phyloP scores from a whole-genome alignment of 2,888 invertebrate species.

The Dynastes grantii region DNA sequence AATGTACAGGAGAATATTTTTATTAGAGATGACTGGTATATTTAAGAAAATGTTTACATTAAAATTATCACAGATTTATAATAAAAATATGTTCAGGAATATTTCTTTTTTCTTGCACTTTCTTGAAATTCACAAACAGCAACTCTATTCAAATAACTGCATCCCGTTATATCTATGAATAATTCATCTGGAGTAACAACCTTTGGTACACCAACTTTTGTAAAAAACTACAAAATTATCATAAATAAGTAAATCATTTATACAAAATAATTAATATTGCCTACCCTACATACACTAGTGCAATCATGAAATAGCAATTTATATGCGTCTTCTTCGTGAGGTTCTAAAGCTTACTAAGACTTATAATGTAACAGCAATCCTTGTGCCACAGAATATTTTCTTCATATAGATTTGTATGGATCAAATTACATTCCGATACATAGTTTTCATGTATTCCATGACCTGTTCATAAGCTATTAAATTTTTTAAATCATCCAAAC shows the following conservation, averaged over 20 bases:
- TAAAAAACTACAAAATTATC: constrained; percentile 82
- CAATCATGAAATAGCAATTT: constrained; percentile 92
- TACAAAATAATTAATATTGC: constrained; percentile 59
- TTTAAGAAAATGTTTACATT: not conserved
- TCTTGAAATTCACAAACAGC: not conserved
- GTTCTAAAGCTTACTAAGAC: constrained; percentile 95
- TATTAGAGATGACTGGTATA: not conserved
- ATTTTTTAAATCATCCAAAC: constrained; percentile 75
- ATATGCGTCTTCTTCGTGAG: constrained; percentile 89
- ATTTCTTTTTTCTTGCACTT: not conserved
- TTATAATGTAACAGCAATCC: constrained; percentile 88
- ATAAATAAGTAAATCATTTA: not conserved
- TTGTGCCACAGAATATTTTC: constrained; percentile 92
- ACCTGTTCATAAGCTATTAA: constrained; percentile 76
- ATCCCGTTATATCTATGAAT: constrained; percentile 83
- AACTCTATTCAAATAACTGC: constrained; percentile 69
- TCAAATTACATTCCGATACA: constrained; percentile 90
- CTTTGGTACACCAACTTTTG: constrained; percentile 77
- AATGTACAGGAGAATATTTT: not conserved
- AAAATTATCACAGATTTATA: not conserved
- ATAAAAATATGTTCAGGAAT: not conserved
- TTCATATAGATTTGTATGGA: constrained; percentile 96
- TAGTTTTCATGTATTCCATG: constrained; percentile 81
- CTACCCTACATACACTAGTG: constrained; percentile 84
- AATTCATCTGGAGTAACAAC: constrained; percentile 80